A percentile compares a stretch with the other conserved stretches of the same genome.
phyloP scores from a whole-genome alignment of 2,888 invertebrate genomes.

The Synanthedon tipuliformis region DNA sequence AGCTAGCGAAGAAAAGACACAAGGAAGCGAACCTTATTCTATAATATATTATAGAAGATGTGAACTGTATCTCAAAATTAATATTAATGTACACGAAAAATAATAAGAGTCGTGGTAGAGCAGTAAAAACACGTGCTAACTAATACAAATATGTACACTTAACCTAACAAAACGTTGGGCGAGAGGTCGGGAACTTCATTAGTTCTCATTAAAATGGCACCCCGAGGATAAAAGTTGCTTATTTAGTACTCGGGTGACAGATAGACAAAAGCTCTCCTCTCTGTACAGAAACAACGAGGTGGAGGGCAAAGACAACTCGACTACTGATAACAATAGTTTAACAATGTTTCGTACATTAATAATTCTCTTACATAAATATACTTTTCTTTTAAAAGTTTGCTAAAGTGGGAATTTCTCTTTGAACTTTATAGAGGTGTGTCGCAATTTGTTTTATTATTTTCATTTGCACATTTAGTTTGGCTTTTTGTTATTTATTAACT shows the following conservation, averaged over 20 bases:
- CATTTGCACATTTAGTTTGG: too few species aligned
- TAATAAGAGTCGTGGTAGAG: conserved; percentile 9
- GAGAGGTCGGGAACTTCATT: conserved; percentile 54
- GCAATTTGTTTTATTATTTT: too few species aligned
- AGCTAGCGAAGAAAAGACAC: too few species aligned
- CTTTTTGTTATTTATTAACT: too few species aligned
- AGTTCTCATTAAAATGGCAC: conserved; percentile 61
- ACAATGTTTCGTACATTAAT: not conserved
- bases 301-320: conserved; percentile 20
- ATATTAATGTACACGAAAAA: conserved; percentile 11
- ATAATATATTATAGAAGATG: too few species aligned
- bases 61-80: conserved; percentile 3
- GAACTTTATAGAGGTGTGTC: too few species aligned
- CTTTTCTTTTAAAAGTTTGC: too few species aligned
- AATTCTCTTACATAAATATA: too few species aligned
- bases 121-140: conserved; percentile 50
- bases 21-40: too few species aligned
- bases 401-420: too few species aligned
- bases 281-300: conserved; percentile 24
- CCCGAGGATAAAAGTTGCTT: conserved; percentile 56
- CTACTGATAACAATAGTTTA: not conserved
- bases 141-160: conserved; percentile 61
- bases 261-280: conserved; percentile 46
- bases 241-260: conserved; percentile 55
- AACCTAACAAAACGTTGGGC: conserved; percentile 52